Evolutionary conservation across 1,140 invertebrate genomes (phyloP), one percentile per base, ranked within the genome.

Genomic region (Diachasmimorpha longicaudata): DNA sequence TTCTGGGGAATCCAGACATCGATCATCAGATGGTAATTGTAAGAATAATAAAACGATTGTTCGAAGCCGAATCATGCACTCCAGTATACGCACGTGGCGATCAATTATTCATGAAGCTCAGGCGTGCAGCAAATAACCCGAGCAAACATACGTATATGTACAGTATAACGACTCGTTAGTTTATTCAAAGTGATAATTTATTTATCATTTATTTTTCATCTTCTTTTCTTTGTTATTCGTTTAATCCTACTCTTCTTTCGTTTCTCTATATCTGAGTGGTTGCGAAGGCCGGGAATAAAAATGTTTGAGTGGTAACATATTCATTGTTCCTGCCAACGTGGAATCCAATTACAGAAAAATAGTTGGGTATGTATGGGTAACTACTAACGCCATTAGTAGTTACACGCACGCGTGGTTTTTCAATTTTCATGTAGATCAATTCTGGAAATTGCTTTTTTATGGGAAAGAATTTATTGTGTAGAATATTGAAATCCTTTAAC

Each of bases 291-390:
- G 36, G 11, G 36, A 68, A 68, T 68, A 68, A 37, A 68, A 68
- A 39, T 37, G 48, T 72, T 72, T 37, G 36, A 37, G 36, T 37
- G 36, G 36, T 37, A 37, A 16, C n/a, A 37, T 42, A 68, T 39
- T 16, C 36, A 80, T 81, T 80, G 79, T 80, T 85, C 48, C 76
- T 82, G 83, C 81, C 31, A 36, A 42, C 36, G 66, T 68, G 13
- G 31, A 68, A 37, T 69, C 70, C 69, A 77, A 86, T 86, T 86
- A 86, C 80, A 81, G 81, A 85, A 85, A 85, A 82, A 84, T 82
- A 82, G 52, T 63, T 42, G 23, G 48, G 23, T 72, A 19, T 31
- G 48, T 44, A 63, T 69, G 63, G 25, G 37, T n/a, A 76, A n/a
- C n/a, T n/a, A n/a, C n/a, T n/a, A n/a, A 19, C 78, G 75, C 72